Base-by-base conservation (phyloP, 2,113 vertebrate species). In the Solea senegalensis region DNA sequence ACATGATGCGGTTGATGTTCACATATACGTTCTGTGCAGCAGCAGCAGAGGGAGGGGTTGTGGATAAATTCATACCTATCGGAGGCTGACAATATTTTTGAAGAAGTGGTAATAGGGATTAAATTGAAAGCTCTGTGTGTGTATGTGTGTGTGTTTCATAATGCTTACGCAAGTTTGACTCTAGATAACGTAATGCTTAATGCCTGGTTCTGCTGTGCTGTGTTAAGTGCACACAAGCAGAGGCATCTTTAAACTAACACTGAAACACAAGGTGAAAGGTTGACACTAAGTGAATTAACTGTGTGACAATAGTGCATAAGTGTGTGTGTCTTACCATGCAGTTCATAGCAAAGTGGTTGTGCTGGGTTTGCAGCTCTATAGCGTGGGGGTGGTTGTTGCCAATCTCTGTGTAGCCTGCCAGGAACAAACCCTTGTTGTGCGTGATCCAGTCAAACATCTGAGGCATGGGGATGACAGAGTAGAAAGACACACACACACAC, bases 371-470 rank as follows among this genome's bases (percentile, higher is more conserved):
- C 83, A 99, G 96, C 87, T 99, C 98, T 90, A 96, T 93, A 0
- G 98, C 96, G 0, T 99, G 97, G 10, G 96, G 96, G 69, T 99
- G 97, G 92, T 96, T 98, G 92, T 96, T 97, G 81, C 98, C 98
- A 0, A 99, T 99, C 90, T 99, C 98, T 0, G 98, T 99, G 92
- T 99, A 99, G 91, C 95, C 96, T 75, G 97, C 98, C 90, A 99
- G 92, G 92, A 99, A 99, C 86, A 99, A 95, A 84, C 97, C 96
- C 92, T 99, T 99, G 93, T 99, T 99, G 95, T 99, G 97, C 92
- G 97, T 95, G 94, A 99, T 98, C 98, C 98, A 99, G 94, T 99
- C 98, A 90, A 99, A 99, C 97, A 99, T 99, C 98, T 99, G 91
- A 78, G 41, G 34, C 46, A 78, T 10, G 44, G 55, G 61, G 14